Evolutionary conservation across 2,888 invertebrate genomes (phyloP), one percentile per base, ranked within the genome.

Genomic region (Diplolepis rosae): DNA sequence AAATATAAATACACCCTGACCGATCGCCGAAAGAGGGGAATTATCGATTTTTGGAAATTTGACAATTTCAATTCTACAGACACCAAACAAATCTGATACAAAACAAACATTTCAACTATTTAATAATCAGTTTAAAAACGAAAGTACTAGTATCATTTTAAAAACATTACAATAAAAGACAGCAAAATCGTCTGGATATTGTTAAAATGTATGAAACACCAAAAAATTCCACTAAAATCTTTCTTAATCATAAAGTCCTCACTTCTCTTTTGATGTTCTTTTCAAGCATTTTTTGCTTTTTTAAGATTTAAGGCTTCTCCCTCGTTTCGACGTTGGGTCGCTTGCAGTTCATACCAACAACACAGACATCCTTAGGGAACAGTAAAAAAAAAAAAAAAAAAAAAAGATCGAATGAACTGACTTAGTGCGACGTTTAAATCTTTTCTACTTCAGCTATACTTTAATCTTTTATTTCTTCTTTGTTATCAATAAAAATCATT

Each of bases 401-500:
- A 66, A 50, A 67, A 71, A 71, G 39, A 45, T 66, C 66, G 66
- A 70, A 54, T 74, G 30, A 73, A 66, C 68, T 77, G 72, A 72
- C 51, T 50, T 50, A 27, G 28, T 65, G 69, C 42, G 51, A 35
- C 11, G 28, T 50, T 35, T 65, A 48, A 69, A 72, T 71, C 69
- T 71, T 73, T 71, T 76, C 74, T 74, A 71, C 80, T 76, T 79
- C 77, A 76, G 68, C 82, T 83, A 83, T 85, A 83, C 82, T 79
- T 84, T 85, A 77, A 84, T 83, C 79, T 80, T 84, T 86, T 85
- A 83, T 79, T 85, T 79, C 80, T 76, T 83, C 81, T 77, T 77
- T 77, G 79, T 78, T 78, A 85, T 86, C 83, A 83, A 86, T 86
- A 87, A 85, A 87, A 87, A 87, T 87, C 80, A 83, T 87, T 87